Conservation (phyloP, 2,113 vertebrate species). For the Canis aureus region DNA sequence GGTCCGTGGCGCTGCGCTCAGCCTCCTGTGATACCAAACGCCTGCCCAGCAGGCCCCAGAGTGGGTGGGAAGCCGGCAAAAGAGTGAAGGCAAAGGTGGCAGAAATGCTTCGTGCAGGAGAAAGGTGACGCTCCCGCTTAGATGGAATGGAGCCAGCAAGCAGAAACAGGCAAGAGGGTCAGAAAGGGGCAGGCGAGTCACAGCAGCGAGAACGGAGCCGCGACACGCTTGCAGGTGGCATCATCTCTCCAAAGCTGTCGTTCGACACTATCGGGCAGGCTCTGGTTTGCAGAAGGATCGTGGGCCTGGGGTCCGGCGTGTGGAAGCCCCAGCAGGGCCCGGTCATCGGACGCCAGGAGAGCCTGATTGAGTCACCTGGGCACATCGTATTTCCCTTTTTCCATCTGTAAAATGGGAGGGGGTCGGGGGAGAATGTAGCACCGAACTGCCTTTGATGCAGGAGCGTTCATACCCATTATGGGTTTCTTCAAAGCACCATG, state of each 20-base stretch:
- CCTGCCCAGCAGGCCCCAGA: conserved; percentile 77
- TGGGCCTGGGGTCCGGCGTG: background rate
- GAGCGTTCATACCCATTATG: background rate
- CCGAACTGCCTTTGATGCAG: background rate
- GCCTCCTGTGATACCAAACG: conserved; percentile 66
- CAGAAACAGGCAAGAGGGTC: background rate
- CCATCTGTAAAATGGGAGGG: background rate
- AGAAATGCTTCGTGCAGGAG: conserved; percentile 28
- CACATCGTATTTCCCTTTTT: background rate
- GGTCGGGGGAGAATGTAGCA: rapidly evolving
- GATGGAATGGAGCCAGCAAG: conserved; percentile 45
- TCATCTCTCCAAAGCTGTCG: no score
- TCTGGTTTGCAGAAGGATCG: background rate
- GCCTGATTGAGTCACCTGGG: background rate
- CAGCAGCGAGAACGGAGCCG: background rate
- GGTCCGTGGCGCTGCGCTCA: rapidly evolving
- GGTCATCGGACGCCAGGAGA: background rate
- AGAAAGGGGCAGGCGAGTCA: conserved; percentile 16
- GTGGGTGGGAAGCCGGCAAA: conserved; percentile 48
- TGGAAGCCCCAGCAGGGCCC: background rate
- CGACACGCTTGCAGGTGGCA: background rate
- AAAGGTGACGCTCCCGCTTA: conserved; percentile 20
- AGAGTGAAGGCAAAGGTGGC: conserved; percentile 55
- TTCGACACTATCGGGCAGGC: background rate
- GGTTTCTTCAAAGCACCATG: background rate